Conservation (phyloP, 2,113 vertebrate species). For the Corythaeola cristata region DNA sequence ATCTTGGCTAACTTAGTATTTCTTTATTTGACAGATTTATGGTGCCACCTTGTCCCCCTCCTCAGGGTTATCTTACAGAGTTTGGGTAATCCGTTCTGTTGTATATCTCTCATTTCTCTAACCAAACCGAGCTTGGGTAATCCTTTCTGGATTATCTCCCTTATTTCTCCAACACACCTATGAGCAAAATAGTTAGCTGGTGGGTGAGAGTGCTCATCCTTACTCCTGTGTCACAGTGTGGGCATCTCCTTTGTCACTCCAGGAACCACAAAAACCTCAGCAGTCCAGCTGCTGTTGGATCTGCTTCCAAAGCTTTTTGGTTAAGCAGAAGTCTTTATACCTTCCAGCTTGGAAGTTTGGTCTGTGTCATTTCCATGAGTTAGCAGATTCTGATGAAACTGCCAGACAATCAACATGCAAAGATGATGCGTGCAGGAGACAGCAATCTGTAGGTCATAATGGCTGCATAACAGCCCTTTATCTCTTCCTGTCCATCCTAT, state of each 20-base stretch:
- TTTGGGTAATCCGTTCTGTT: too few species aligned
- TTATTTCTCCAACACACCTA: too few species aligned
- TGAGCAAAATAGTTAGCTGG: background rate
- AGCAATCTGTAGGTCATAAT: background rate
- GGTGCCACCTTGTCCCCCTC: too few species aligned
- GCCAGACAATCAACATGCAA: background rate
- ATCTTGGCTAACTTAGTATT: too few species aligned
- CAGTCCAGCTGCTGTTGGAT: background rate
- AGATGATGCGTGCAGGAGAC: background rate
- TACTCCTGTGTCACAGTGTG: rapidly evolving
- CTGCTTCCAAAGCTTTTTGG: background rate
- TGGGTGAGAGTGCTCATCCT: background rate
- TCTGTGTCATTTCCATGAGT: background rate
- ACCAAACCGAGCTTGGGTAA: too few species aligned
- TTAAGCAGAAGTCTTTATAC: background rate
- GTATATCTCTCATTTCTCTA: too few species aligned
- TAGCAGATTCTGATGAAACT: background rate
- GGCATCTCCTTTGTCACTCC: too few species aligned
- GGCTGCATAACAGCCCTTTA: background rate
- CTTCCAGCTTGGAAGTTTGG: background rate
- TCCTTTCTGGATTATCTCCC: too few species aligned
- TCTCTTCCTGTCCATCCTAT: background rate
- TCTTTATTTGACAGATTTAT: too few species aligned
- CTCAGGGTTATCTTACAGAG: too few species aligned
- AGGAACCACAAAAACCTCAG: background rate